These are phyloP conservation scores for Nothobranchius kuhntae DNA, from an alignment of 2,113 vertebrate genomes.

Conservation along the genomic window DNA sequence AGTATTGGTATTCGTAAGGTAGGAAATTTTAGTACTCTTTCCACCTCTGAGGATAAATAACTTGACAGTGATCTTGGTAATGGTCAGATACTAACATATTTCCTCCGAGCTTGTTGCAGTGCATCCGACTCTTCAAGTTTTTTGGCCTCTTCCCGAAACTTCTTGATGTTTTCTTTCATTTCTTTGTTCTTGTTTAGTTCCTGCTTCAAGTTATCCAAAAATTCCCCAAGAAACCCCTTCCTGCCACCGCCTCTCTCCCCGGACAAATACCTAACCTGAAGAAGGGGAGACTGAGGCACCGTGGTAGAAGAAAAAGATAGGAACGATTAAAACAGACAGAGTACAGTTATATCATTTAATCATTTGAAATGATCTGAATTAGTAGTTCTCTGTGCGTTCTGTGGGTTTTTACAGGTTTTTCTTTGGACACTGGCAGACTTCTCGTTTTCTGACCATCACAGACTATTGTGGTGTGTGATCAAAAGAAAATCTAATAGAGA, in stretches of 20 bases:
- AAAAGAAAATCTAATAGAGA: too few species aligned
- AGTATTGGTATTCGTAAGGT: too few species aligned
- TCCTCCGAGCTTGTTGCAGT: slow-evolving; percentile 88
- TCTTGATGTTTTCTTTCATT: slow-evolving; percentile 96
- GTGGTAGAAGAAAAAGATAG: slow-evolving; percentile 10
- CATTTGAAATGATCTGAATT: too few species aligned
- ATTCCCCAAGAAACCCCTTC: slow-evolving; percentile 91
- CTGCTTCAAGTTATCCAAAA: slow-evolving; percentile 92
- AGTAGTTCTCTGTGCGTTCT: too few species aligned
- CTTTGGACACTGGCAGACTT: too few species aligned
- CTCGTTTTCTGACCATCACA: too few species aligned
- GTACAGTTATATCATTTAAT: too few species aligned
- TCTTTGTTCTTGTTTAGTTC: slow-evolving; percentile 95
- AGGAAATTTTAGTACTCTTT: too few species aligned
- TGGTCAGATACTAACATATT: slow-evolving; percentile 88
- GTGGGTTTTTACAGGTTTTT: too few species aligned
- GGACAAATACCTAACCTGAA: slow-evolving; percentile 70
- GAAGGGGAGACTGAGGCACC: slow-evolving; percentile 14
- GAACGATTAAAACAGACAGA: background rate
- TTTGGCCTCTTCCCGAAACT: slow-evolving; percentile 92
- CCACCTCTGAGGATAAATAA: background rate
- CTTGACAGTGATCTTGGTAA: background rate
- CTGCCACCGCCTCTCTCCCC: slow-evolving; percentile 74
- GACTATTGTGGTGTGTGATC: too few species aligned
- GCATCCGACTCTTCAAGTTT: slow-evolving; percentile 94